A percentile compares a stretch with the other conserved stretches of the same genome.
Conservation (phyloP, 1,140 invertebrate species). For the Dendrolimus punctatus region DNA sequence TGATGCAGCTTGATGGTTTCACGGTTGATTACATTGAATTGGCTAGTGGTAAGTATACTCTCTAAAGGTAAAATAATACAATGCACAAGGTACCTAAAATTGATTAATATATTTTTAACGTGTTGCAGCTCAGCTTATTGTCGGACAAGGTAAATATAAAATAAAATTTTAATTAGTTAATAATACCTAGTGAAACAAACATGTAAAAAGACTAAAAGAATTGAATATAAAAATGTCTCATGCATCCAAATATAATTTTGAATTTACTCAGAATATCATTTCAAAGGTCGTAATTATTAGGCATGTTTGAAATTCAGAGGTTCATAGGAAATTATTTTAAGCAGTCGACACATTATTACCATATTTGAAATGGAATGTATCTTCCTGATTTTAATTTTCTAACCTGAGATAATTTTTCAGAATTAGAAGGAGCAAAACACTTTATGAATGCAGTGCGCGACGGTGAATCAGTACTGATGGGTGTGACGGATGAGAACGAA, state of each 20-base stretch:
- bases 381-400: slow-evolving; percentile 1
- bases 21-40: slow-evolving; percentile 99
- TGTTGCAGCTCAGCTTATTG: slow-evolving; percentile 88
- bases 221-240: too few species aligned
- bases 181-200: background rate
- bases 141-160: slow-evolving; percentile 81
- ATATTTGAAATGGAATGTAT: background rate
- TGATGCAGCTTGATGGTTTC: slow-evolving; percentile 99
- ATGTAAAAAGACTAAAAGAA: too few species aligned
- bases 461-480: slow-evolving; percentile 97
- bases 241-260: too few species aligned
- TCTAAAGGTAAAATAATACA: background rate
- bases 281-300: too few species aligned
- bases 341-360: background rate
- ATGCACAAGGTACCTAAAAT: background rate
- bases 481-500: slow-evolving; percentile 98
- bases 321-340: too few species aligned
- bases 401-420: slow-evolving; percentile 50
- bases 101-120: slow-evolving; percentile 28
- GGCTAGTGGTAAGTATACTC: slow-evolving; percentile 77
- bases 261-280: too few species aligned
- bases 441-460: slow-evolving; percentile 99
- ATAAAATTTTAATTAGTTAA: background rate
- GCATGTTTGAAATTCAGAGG: too few species aligned
- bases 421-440: slow-evolving; percentile 89